Conservation (phyloP, 2,888 invertebrate genomes). For the Cosmia pyralina region DNA sequence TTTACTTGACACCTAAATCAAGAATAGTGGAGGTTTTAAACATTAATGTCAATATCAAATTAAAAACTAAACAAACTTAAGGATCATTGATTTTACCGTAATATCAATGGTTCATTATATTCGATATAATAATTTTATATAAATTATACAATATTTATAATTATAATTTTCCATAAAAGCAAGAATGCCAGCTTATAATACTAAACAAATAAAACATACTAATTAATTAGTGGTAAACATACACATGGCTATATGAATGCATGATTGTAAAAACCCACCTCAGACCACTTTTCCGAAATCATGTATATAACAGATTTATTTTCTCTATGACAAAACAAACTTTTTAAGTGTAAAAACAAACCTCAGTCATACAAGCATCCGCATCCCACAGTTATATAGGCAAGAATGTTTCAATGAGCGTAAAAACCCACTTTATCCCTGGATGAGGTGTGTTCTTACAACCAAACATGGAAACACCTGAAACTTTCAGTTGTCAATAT, state of each 20-base stretch:
- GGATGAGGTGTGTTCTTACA: too few relatives aligned
- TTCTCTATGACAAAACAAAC: too few relatives aligned
- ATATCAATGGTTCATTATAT: constrained; percentile 24
- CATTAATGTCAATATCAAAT: constrained; percentile 28
- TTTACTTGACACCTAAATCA: constrained; percentile 19
- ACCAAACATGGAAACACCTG: too few relatives aligned
- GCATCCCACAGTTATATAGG: too few relatives aligned
- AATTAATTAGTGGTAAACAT: constrained; percentile 41
- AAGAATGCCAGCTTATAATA: constrained; percentile 24
- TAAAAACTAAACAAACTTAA: constrained; percentile 24
- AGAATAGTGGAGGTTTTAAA: constrained; percentile 51
- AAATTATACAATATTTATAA: constrained; percentile 20
- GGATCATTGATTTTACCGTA: constrained; percentile 21
- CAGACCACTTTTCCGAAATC: too few relatives aligned
- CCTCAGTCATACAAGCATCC: too few relatives aligned
- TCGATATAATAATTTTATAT: constrained; percentile 12
- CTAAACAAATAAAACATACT: constrained; percentile 35
- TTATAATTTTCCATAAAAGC: constrained; percentile 22
- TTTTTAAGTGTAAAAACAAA: too few relatives aligned
- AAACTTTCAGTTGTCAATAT: too few relatives aligned
- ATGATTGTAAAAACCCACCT: too few relatives aligned
- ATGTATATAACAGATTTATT: too few relatives aligned
- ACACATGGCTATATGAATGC: constrained; percentile 2
- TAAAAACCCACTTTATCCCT: too few relatives aligned
- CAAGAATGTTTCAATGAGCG: too few relatives aligned